Percentiles rank a stretch among this genome's conserved stretches.
Conservation (phyloP, 2,888 invertebrate species). For the Mythimna ferrago region DNA sequence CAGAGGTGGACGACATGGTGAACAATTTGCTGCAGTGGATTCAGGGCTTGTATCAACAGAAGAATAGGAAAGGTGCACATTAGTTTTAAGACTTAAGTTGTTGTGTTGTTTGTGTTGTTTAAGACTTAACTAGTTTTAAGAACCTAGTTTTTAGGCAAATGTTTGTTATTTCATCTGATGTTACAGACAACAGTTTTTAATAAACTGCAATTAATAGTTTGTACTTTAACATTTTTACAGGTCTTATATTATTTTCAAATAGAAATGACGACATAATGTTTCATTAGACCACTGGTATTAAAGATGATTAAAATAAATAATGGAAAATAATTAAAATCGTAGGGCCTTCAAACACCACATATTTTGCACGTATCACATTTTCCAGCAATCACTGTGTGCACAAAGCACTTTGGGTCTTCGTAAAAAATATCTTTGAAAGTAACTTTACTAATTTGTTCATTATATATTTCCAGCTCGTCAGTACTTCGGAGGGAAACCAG, state of each 20-base stretch:
- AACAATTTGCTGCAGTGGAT: slow-evolving; percentile 94
- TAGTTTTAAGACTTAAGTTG: slow-evolving; percentile 33
- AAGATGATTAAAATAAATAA: no score
- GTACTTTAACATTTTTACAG: background rate
- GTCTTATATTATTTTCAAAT: background rate
- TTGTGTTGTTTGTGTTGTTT: no score
- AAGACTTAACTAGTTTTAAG: slow-evolving; percentile 33
- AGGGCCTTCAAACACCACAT: slow-evolving; percentile 22
- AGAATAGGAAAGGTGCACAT: slow-evolving; percentile 88
- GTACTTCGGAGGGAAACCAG: slow-evolving; percentile 92
- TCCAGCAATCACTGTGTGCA: slow-evolving; percentile 58
- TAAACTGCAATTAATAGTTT: no score
- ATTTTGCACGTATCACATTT: slow-evolving; percentile 41
- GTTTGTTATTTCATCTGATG: background rate
- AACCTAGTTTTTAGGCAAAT: background rate
- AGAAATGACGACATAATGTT: background rate
- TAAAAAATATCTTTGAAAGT: background rate
- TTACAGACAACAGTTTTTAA: background rate
- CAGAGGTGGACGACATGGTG: slow-evolving; percentile 93
- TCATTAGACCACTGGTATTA: no score
- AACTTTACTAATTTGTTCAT: slow-evolving; percentile 39
- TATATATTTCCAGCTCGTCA: slow-evolving; percentile 91
- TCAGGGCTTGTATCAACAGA: slow-evolving; percentile 93
- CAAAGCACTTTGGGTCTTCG: slow-evolving; percentile 61
- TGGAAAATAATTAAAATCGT: background rate